Evolutionary conservation across 2,113 vertebrate genomes (phyloP).

Genomic region (Podilymbus podiceps): DNA sequence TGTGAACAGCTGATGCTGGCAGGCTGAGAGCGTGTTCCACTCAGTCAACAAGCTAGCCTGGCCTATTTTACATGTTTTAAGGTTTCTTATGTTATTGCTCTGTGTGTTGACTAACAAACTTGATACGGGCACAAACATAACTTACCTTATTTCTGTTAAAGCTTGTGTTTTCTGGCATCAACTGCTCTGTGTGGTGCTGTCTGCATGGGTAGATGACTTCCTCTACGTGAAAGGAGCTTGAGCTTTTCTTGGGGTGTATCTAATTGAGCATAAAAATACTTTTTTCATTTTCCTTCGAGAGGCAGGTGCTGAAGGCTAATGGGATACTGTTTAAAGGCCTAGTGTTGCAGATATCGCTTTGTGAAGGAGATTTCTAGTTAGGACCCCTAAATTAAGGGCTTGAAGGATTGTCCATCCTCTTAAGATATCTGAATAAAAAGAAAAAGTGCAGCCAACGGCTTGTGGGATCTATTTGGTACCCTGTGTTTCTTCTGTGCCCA

Average conservation of each 20-base stretch:
- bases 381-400: not conserved
- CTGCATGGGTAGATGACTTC: not conserved
- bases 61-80: not conserved
- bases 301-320: conserved; percentile 1
- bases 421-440: not conserved
- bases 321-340: not conserved
- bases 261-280: not conserved
- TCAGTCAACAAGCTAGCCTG: fast-evolving
- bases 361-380: not conserved
- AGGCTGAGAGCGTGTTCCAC: not conserved
- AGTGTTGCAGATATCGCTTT: not conserved
- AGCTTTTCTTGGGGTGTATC: not conserved
- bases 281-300: not conserved
- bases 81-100: not conserved
- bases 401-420: not conserved
- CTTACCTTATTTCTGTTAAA: not conserved
- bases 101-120: not conserved
- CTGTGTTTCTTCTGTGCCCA: not conserved
- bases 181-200: not conserved
- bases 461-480: not conserved
- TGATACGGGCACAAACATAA: fast-evolving
- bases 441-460: not conserved
- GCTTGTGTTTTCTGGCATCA: not conserved
- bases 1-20: not conserved
- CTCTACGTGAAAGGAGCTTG: not conserved